A percentile compares a stretch with the other conserved stretches of the same genome.
phyloP scores from a whole-genome alignment of 92 coral and sea anemone species.

The Ricordea florida region DNA sequence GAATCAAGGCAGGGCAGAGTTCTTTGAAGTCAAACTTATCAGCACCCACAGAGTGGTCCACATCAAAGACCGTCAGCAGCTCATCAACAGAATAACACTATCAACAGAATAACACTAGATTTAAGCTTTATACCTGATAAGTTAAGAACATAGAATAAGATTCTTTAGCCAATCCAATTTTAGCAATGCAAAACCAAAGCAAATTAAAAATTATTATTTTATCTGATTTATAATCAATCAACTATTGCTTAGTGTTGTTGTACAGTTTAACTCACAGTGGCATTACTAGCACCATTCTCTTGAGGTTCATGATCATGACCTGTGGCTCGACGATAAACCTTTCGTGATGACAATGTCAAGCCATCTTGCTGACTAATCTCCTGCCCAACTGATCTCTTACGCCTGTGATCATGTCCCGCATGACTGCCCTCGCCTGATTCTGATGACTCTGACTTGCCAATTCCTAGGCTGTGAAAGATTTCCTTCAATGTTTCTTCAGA shows the following conservation, averaged over 20 bases:
- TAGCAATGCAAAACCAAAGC: too few relatives aligned
- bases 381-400: slow-evolving; percentile 37
- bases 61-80: too few relatives aligned
- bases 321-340: slow-evolving; percentile 38
- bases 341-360: neutral
- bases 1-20: too few relatives aligned
- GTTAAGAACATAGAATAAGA: too few relatives aligned
- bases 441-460: slow-evolving; percentile 20
- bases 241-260: too few relatives aligned
- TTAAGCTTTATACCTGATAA: too few relatives aligned
- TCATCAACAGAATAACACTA: too few relatives aligned
- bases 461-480: slow-evolving; percentile 50
- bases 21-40: too few relatives aligned
- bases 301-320: slow-evolving; percentile 18
- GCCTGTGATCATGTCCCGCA: slow-evolving; percentile 46
- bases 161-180: neutral
- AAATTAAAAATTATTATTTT: neutral
- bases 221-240: too few relatives aligned
- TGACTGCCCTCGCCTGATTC: neutral
- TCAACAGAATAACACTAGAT: too few relatives aligned
- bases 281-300: neutral
- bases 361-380: neutral
- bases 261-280: slow-evolving; percentile 15
- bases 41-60: too few relatives aligned
- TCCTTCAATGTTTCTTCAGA: slow-evolving; percentile 53